These are phyloP conservation scores for Diglossa cyanea DNA, from an alignment of 2,797 vertebrate species.

Conservation along the genomic window DNA sequence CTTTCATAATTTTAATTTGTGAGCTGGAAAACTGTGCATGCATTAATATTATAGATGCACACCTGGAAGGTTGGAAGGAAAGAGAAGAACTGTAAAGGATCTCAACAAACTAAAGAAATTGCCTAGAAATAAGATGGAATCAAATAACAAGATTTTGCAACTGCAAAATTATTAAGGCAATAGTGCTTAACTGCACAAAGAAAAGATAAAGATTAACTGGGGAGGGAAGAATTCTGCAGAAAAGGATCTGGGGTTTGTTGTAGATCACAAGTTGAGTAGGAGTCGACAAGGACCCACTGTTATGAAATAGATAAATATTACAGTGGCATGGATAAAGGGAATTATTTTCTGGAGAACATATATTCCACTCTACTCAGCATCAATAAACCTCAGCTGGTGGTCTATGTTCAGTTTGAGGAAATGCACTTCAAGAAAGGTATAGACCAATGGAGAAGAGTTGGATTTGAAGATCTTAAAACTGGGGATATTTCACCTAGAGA, in stretches of 20 bases:
- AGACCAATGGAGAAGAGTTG: background rate
- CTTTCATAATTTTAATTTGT: background rate
- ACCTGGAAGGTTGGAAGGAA: background rate
- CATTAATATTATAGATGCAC: background rate
- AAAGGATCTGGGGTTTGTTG: background rate
- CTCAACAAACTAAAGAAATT: background rate
- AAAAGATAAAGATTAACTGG: background rate
- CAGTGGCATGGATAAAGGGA: background rate
- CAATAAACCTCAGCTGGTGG: background rate
- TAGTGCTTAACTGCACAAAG: background rate
- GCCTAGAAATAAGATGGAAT: background rate
- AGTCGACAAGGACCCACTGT: background rate
- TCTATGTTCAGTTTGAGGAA: background rate
- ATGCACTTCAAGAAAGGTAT: background rate
- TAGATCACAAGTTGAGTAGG: background rate
- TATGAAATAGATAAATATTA: background rate
- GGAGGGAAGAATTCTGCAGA: background rate
- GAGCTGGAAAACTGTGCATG: background rate
- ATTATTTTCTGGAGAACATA: background rate
- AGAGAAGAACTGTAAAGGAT: background rate
- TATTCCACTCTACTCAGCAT: background rate
- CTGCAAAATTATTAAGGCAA: background rate
- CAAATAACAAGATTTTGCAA: background rate
- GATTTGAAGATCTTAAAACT: background rate
- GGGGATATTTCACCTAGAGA: background rate